Evolutionary conservation across 1,140 invertebrate species (phyloP).

Genomic region (Mya arenaria): DNA sequence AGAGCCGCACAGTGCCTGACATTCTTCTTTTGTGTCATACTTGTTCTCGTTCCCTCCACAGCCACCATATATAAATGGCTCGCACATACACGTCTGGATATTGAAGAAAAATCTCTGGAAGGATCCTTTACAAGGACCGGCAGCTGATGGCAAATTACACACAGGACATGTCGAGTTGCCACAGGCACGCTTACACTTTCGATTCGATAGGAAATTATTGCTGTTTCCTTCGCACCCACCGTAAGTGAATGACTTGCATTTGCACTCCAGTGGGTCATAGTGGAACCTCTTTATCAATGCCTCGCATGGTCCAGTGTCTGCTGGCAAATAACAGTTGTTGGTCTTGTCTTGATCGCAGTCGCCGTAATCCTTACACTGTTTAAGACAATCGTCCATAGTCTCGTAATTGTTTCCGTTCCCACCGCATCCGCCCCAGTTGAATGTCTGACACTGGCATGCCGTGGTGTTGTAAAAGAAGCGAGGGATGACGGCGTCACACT

Average conservation of each 20-base stretch:
- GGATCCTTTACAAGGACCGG: conserved; percentile 69
- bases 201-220: conserved; percentile 70
- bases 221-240: conserved; percentile 77
- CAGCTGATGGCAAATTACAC: conserved; percentile 63
- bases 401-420: conserved; percentile 80
- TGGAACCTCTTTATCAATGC: conserved; percentile 80
- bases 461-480: conserved; percentile 78
- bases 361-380: conserved; percentile 31
- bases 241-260: conserved; percentile 72
- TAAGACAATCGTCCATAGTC: conserved; percentile 59
- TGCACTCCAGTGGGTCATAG: conserved; percentile 63
- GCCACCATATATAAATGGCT: conserved; percentile 80
- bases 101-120: conserved; percentile 80
- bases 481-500: conserved; percentile 67
- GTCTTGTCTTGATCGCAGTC: not conserved
- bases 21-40: conserved; percentile 73
- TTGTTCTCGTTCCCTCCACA: conserved; percentile 80
- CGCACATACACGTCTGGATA: conserved; percentile 75
- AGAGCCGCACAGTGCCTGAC: conserved; percentile 57
- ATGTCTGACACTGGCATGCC: conserved; percentile 77
- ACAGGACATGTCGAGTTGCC: conserved; percentile 33
- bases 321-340: conserved; percentile 87
- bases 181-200: conserved; percentile 71
- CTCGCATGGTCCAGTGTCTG: conserved; percentile 88
- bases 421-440: conserved; percentile 77